Conservation (phyloP, 2,888 invertebrate species). For the Leucoma salicis region DNA sequence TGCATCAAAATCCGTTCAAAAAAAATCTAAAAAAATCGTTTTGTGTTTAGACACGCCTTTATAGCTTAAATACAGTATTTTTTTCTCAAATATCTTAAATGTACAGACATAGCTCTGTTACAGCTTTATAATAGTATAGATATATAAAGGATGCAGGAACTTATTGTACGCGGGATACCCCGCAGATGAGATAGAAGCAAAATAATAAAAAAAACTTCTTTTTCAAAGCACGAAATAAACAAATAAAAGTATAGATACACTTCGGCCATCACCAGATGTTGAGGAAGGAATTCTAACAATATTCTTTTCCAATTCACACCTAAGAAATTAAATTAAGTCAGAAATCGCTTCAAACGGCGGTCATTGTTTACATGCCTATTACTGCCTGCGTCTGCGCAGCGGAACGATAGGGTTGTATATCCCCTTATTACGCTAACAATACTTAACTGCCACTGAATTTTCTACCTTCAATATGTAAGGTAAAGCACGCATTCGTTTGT, state of each 20-base stretch:
- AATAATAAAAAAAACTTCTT: too few relatives aligned
- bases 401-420: conserved; percentile 68
- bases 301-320: conserved; percentile 43
- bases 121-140: too few relatives aligned
- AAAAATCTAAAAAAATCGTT: too few relatives aligned
- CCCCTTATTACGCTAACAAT: conserved; percentile 38
- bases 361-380: conserved; percentile 65
- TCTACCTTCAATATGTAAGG: not conserved
- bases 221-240: too few relatives aligned
- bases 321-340: conserved; percentile 43
- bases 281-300: conserved; percentile 33
- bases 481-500: not conserved
- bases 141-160: too few relatives aligned
- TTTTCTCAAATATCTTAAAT: too few relatives aligned
- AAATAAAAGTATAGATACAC: conserved; percentile 10
- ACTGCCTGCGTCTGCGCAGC: conserved; percentile 59
- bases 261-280: conserved; percentile 33
- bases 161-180: too few relatives aligned
- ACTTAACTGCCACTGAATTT: not conserved
- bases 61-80: too few relatives aligned
- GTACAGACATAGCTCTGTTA: too few relatives aligned
- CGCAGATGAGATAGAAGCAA: too few relatives aligned
- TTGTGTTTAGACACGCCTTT: too few relatives aligned
- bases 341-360: conserved; percentile 35
- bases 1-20: too few relatives aligned